Conservation (phyloP, 2,888 invertebrate genomes). For the Polyploca ridens region DNA sequence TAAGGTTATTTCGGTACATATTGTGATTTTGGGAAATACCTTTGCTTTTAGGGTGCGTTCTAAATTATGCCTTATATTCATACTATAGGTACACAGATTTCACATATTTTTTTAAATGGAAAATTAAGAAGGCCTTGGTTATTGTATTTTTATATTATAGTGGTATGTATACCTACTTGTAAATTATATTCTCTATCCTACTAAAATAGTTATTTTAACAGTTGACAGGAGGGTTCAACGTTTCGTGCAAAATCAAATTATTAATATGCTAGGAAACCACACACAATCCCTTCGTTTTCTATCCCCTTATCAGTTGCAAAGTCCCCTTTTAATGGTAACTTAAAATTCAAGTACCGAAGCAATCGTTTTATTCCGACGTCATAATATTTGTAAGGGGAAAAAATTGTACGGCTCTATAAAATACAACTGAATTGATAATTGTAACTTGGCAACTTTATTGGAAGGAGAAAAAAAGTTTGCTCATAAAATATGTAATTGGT, state of each 20-base stretch:
- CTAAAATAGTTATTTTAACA: not conserved
- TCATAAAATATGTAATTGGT: too few relatives aligned
- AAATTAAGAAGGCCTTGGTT: not conserved
- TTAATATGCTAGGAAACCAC: conserved; percentile 1
- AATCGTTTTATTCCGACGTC: not conserved
- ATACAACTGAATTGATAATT: conserved; percentile 2
- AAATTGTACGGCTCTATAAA: not conserved
- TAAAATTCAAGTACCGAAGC: not conserved
- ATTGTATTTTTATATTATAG: not conserved
- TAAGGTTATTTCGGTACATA: too few relatives aligned
- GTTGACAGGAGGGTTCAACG: not conserved
- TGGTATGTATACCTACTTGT: too few relatives aligned
- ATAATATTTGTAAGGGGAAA: not conserved
- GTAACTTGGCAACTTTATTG: not conserved
- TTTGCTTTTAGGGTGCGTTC: too few relatives aligned
- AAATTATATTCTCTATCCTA: not conserved
- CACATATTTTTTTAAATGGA: too few relatives aligned
- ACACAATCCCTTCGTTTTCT: not conserved
- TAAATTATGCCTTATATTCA: too few relatives aligned
- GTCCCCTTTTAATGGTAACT: conserved; percentile 1
- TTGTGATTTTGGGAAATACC: too few relatives aligned
- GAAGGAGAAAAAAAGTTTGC: not conserved
- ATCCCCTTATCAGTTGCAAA: conserved; percentile 1
- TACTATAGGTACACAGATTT: too few relatives aligned
- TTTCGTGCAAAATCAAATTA: not conserved